These are phyloP conservation scores for Harlomillsia oculata DNA, from an alignment of 1,140 invertebrate genomes.

Conservation along the genomic window DNA sequence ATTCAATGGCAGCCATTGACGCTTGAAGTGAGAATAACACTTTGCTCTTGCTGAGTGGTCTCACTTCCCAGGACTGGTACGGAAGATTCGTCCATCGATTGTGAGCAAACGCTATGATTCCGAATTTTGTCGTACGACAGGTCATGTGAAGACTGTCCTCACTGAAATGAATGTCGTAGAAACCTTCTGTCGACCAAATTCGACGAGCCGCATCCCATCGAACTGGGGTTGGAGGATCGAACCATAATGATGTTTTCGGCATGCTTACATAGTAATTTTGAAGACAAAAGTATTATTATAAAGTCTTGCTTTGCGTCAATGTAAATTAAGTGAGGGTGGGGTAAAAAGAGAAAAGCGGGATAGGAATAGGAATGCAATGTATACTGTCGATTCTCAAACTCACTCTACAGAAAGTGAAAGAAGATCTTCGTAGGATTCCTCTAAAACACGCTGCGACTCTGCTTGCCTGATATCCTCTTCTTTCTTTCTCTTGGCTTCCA, in stretches of 20 bases:
- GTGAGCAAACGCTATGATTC: constrained; percentile 62
- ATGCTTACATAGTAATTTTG: too few species aligned
- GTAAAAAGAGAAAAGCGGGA: neutral
- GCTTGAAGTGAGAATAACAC: constrained; percentile 54
- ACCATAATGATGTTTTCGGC: constrained; percentile 65
- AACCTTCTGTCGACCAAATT: constrained; percentile 61
- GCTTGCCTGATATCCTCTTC: neutral
- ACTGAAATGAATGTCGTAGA: constrained; percentile 72
- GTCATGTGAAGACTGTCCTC: constrained; percentile 57
- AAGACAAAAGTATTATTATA: too few species aligned
- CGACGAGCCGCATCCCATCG: constrained; percentile 55
- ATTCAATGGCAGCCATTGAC: constrained; percentile 58
- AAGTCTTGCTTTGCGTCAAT: too few species aligned
- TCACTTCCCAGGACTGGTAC: constrained; percentile 74
- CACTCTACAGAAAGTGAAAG: neutral
- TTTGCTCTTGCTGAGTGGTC: constrained; percentile 51
- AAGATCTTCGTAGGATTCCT: neutral
- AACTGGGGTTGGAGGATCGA: constrained; percentile 67
- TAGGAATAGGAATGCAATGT: neutral
- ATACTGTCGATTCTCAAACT: too few species aligned
- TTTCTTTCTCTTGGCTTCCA: too few species aligned
- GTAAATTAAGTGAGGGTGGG: neutral
- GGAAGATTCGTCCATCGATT: constrained; percentile 66
- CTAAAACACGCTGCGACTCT: neutral
- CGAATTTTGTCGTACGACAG: constrained; percentile 62